A percentile compares a stretch with the other conserved stretches of the same genome.
These are phyloP conservation scores for Apoda limacodes DNA, from an alignment of 2,888 invertebrate genomes.

Conservation along the genomic window DNA sequence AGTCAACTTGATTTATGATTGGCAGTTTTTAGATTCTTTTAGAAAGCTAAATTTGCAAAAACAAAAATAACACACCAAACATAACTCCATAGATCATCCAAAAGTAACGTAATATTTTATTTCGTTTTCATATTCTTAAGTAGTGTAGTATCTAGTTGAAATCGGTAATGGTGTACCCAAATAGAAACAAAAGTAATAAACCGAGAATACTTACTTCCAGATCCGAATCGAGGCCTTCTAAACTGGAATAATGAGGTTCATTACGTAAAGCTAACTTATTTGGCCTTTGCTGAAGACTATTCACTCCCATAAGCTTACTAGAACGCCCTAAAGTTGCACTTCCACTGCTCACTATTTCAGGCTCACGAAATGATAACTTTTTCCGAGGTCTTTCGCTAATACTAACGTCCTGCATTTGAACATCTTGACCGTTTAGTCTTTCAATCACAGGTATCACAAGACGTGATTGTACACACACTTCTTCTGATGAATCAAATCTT, in stretches of 20 bases:
- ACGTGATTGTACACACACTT: slow-evolving; percentile 52
- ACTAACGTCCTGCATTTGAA: slow-evolving; percentile 38
- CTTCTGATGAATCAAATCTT: slow-evolving; percentile 46
- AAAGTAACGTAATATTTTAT: too few relatives aligned
- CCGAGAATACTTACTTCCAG: slow-evolving; percentile 73
- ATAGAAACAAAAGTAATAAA: too few relatives aligned
- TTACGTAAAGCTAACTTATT: slow-evolving; percentile 40
- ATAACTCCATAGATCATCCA: too few relatives aligned
- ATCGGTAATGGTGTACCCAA: too few relatives aligned
- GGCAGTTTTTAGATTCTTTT: too few relatives aligned
- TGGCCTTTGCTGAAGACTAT: slow-evolving; percentile 44
- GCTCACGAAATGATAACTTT: slow-evolving; percentile 89
- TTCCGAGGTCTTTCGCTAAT: slow-evolving; percentile 77
- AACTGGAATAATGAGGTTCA: slow-evolving; percentile 48
- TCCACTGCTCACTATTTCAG: slow-evolving; percentile 72
- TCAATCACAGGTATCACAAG: slow-evolving; percentile 50
- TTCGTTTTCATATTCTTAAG: too few relatives aligned
- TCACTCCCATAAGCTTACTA: slow-evolving; percentile 56
- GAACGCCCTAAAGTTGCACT: slow-evolving; percentile 47
- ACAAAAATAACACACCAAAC: too few relatives aligned
- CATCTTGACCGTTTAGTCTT: slow-evolving; percentile 43
- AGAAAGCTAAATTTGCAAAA: too few relatives aligned
- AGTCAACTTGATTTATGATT: too few relatives aligned
- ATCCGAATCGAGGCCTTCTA: slow-evolving; percentile 70
- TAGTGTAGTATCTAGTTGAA: too few relatives aligned